A percentile compares a stretch with the other conserved stretches of the same genome.
phyloP scores from a whole-genome alignment of 2,888 invertebrate species.

The Caenorhabditis sp. region DNA sequence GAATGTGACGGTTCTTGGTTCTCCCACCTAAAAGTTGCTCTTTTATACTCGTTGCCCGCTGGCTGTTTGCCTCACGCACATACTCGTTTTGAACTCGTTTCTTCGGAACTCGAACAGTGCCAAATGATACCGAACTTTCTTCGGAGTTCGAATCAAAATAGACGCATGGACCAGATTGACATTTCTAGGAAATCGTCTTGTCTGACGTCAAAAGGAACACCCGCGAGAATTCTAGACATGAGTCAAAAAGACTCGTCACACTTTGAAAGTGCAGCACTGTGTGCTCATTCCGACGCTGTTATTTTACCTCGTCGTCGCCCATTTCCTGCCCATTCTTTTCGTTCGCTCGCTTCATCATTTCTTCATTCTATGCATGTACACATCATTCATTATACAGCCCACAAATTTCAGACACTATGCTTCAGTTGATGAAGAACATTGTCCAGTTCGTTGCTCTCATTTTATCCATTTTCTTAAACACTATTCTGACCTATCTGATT shows the following conservation, averaged over 20 bases:
- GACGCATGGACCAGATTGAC: too few species aligned
- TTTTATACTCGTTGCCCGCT: slow-evolving; percentile 2
- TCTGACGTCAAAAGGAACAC: too few species aligned
- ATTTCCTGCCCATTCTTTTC: slow-evolving; percentile 2
- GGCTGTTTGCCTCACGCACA: background rate
- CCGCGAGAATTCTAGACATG: background rate
- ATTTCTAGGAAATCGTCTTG: too few species aligned
- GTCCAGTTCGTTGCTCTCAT: slow-evolving; percentile 6
- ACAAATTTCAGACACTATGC: too few species aligned
- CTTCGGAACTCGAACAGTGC: background rate
- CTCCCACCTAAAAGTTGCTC: background rate
- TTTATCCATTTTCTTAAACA: slow-evolving; percentile 20
- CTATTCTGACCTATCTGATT: slow-evolving; percentile 32
- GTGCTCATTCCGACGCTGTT: background rate
- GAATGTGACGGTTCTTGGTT: background rate
- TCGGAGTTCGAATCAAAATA: too few species aligned
- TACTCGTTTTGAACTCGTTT: slow-evolving; percentile 3
- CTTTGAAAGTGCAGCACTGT: background rate
- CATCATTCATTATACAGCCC: too few species aligned
- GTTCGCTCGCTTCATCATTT: background rate
- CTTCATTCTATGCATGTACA: too few species aligned
- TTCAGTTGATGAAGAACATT: slow-evolving; percentile 17
- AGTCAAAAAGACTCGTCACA: background rate
- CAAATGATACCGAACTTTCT: background rate
- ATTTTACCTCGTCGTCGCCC: background rate